Evolutionary conservation across 2,888 invertebrate species (phyloP).

Genomic region (Acleris laterana): DNA sequence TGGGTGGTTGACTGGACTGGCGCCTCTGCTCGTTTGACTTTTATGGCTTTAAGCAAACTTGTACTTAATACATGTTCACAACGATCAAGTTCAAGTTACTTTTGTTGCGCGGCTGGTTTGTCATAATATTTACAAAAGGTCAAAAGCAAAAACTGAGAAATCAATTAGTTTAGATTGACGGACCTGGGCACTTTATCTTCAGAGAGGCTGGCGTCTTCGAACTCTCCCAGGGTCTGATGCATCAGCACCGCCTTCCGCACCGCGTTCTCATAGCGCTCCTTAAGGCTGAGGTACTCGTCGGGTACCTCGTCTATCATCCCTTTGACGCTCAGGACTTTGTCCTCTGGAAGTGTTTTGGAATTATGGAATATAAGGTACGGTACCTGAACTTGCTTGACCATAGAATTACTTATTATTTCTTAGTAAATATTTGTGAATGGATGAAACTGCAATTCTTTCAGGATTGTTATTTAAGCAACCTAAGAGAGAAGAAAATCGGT

Average conservation of each 20-base stretch:
- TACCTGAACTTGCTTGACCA: slow-evolving; percentile 42
- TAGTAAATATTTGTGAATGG: too few relatives aligned
- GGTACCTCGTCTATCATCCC: slow-evolving; percentile 84
- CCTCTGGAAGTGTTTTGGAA: slow-evolving; percentile 50
- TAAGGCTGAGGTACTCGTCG: slow-evolving; percentile 91
- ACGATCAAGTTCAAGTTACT: too few relatives aligned
- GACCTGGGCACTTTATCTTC: slow-evolving; percentile 28
- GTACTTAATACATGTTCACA: too few relatives aligned
- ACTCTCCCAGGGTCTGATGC: slow-evolving; percentile 73
- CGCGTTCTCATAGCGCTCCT: slow-evolving; percentile 91
- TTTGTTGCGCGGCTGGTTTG: not conserved
- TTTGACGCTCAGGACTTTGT: slow-evolving; percentile 55
- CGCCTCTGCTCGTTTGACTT: too few relatives aligned
- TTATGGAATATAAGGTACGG: not conserved
- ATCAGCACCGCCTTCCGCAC: slow-evolving; percentile 87
- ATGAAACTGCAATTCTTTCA: too few relatives aligned
- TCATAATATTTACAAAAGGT: not conserved
- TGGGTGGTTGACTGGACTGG: too few relatives aligned
- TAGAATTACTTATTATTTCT: too few relatives aligned
- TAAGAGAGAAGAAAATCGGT: too few relatives aligned
- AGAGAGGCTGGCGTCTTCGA: slow-evolving; percentile 42
- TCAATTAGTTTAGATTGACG: not conserved
- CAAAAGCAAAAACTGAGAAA: not conserved
- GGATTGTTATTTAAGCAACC: too few relatives aligned
- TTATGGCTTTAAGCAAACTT: too few relatives aligned